Evolutionary conservation across 2,113 vertebrate species (phyloP), one percentile per base, ranked within the genome.

Genomic region (Puntigrus tetrazona): DNA sequence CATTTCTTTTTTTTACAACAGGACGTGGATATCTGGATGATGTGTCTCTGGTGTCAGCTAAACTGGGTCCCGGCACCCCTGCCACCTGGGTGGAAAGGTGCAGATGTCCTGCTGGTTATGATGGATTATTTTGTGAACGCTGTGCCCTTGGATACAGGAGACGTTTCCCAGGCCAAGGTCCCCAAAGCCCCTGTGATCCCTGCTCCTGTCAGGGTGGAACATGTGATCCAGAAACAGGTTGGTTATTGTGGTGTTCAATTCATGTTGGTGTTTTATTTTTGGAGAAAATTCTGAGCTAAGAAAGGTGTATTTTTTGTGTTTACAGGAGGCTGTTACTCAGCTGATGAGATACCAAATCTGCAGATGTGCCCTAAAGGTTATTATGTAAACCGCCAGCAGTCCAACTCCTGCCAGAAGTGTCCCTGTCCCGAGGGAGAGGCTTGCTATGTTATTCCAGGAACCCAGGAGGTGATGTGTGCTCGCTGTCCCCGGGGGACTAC

Each of bases 21-120:
- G 98, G 96, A 43, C 96, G 95, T 0, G 97, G 97, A 55, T 97
- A 97, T 93, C 87, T 99, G 0, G 96, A 97, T 87, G 94, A 96
- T 0, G 92, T 99, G 75, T 89, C 89, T 61, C 91, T 99, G 89
- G 89, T 95, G 76, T 97, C 97, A 0, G 98, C 97, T 0, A 94
- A 59, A 14, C 94, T 91, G 0, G 34, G 80, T 0, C 31, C 89
- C 0, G 97, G 97, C 0, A 47, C 61, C 4, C 94, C 93, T 0
- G 97, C 96, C 0, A 63, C 61, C 0, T 99, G 98, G 98, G 97
- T 98, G 20, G 94, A 96, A 88, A 91, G 2, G 7, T 99, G 98
- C 50, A 50, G 75, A 16, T 99, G 98, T 78, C 96, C 96, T 0
- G 2, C 0, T 0, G 96, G 93, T 0, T 94, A 97, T 80, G 86